phyloP scores from a whole-genome alignment of 1,140 invertebrate species.

The Drosophila littoralis region DNA sequence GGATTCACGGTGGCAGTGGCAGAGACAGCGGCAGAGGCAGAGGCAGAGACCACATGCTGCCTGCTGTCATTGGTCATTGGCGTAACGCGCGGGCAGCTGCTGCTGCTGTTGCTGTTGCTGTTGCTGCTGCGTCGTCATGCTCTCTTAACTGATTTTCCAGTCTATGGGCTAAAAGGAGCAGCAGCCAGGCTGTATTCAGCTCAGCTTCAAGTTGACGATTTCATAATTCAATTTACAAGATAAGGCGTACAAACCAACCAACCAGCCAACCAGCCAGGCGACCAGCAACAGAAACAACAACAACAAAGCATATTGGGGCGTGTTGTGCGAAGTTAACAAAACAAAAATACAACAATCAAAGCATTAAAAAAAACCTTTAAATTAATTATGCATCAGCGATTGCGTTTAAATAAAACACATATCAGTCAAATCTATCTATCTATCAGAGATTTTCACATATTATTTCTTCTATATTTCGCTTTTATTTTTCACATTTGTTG shows the following conservation, averaged over 20 bases:
- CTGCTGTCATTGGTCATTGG: conserved; percentile 72
- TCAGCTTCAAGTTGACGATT: conserved; percentile 81
- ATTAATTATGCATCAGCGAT: conserved; percentile 83
- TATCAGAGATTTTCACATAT: conserved; percentile 36
- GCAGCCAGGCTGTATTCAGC: conserved; percentile 66
- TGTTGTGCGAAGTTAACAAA: conserved; percentile 63
- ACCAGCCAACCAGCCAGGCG: conserved; percentile 36
- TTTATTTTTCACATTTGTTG: background rate
- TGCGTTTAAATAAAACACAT: conserved; percentile 76
- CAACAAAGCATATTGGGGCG: conserved; percentile 66
- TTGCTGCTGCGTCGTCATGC: conserved; percentile 67
- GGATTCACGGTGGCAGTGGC: conserved; percentile 4
- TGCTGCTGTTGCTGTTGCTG: conserved; percentile 30
- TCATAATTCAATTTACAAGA: conserved; percentile 83
- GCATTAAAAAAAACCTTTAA: conserved; percentile 66
- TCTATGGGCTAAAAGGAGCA: conserved; percentile 75
- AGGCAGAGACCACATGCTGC: conserved; percentile 27
- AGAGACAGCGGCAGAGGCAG: conserved; percentile 13
- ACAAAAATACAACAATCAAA: conserved; percentile 45
- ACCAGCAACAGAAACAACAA: conserved; percentile 42
- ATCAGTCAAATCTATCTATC: conserved; percentile 59
- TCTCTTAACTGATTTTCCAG: conserved; percentile 78
- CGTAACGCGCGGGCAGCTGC: conserved; percentile 55
- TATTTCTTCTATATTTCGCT: conserved; percentile 12
- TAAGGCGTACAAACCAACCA: conserved; percentile 57